Conservation (phyloP, 1,140 invertebrate species). For the Hydropsyche tenuis region DNA sequence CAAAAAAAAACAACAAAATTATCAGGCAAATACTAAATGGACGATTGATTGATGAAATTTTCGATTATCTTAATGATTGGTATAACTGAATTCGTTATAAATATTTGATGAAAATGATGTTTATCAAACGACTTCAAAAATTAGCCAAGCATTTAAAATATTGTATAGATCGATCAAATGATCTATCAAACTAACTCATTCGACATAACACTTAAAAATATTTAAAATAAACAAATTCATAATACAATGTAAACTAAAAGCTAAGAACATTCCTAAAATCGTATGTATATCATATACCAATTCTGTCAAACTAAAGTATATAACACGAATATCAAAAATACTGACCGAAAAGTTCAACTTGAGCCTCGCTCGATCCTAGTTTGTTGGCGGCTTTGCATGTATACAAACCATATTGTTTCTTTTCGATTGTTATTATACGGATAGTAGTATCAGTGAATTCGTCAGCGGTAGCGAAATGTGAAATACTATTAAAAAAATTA, state of each 20-base stretch:
- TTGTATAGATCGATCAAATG: no score
- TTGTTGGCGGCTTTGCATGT: conserved; percentile 88
- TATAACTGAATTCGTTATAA: no score
- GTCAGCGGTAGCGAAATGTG: conserved; percentile 87
- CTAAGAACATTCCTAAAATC: conserved; percentile 14
- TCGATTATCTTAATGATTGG: no score
- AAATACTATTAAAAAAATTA: conserved; percentile 68
- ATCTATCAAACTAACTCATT: no score
- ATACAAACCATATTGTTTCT: conserved; percentile 86
- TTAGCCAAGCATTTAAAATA: no score
- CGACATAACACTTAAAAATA: not conserved
- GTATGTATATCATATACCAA: no score
- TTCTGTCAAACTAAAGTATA: not conserved
- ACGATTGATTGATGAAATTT: no score
- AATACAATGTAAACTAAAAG: conserved; percentile 3
- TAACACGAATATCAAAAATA: conserved; percentile 32
- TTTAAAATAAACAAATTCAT: not conserved
- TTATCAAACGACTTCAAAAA: no score
- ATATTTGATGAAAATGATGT: no score
- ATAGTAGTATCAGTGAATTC: conserved; percentile 90
- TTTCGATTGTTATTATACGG: conserved; percentile 88
- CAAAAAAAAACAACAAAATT: not conserved
- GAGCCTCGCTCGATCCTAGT: conserved; percentile 77
- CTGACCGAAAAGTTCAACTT: conserved; percentile 85
- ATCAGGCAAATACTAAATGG: not conserved